Percentiles rank a stretch among this genome's conserved stretches.
Conservation (phyloP, 1,140 invertebrate species). For the Philotrypesis tridentata region DNA sequence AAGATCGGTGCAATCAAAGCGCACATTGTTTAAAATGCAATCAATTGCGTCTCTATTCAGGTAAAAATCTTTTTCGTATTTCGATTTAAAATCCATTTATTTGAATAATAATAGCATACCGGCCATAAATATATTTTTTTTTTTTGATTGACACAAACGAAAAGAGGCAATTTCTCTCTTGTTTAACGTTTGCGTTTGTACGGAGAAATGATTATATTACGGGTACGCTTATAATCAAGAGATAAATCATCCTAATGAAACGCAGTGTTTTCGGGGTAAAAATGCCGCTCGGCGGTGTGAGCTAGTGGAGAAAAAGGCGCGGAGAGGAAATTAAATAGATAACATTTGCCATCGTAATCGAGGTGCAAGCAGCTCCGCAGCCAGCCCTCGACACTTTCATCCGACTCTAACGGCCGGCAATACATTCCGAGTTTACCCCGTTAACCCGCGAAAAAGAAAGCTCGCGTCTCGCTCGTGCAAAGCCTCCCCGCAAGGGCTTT, state of each 20-base stretch:
- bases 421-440: conserved; percentile 32
- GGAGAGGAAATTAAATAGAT: conserved; percentile 65
- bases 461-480: not conserved
- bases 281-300: not conserved
- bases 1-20: too few relatives aligned
- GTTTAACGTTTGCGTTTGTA: not conserved
- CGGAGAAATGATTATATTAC: too few relatives aligned
- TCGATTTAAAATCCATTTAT: too few relatives aligned
- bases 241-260: conserved; percentile 32
- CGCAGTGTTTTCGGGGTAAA: conserved; percentile 32
- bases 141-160: too few relatives aligned
- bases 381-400: conserved; percentile 33
- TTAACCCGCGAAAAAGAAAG: not conserved
- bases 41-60: too few relatives aligned
- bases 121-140: too few relatives aligned
- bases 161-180: not conserved
- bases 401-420: conserved; percentile 38
- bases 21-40: too few relatives aligned
- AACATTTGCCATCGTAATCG: conserved; percentile 59
- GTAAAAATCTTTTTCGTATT: too few relatives aligned
- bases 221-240: conserved; percentile 6
- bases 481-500: not conserved
- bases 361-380: not conserved
- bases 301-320: conserved; percentile 11
- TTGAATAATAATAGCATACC: too few relatives aligned